Base-by-base conservation (phyloP, 2,888 invertebrate genomes). In the Lapara coniferarum region DNA sequence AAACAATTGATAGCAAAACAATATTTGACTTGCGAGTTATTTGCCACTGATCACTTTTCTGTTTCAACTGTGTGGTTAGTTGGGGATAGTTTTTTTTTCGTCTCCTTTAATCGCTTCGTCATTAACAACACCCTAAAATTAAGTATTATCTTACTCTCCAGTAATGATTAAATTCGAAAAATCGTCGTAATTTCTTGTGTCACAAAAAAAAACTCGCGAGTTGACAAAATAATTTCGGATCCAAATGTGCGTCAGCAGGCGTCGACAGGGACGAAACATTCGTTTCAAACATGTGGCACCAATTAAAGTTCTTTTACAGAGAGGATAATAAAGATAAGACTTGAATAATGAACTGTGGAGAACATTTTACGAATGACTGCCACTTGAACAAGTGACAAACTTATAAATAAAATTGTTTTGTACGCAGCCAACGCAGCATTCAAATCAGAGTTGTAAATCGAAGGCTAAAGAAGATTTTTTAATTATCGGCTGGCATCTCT, bases 291-390 rank as follows among this genome's bases (percentile, higher is more conserved):
- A 92, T 91, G 89, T 92, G 92, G 90, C 84, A 89, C 86, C 91
- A 92, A 92, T 92, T 92, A 92, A 87, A 90, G 86, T 88, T 90
- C 86, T 91, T 91, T 90, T 88, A 88, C 84, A 82, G 83, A 85
- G 87, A 86, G 87, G 78, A 85, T 88, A 89, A 90, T 90, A 89
- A 89, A 92, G 91, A 92, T 91, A 91, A 89, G 85, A 85, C 78
- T 77, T 89, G 88, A 91, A 88, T 91, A 91, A 91, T 91, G 86
- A 89, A 84, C 89, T 89, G 90, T 89, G 86, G 86, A 90, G 86
- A 88, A 87, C 83, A 82, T 86, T 89, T 89, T 86, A 91, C 89
- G 91, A 90, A 89, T 89, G 91, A 88, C 82, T 89, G 84, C 88
- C 85, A 84, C 86, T 87, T 84, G 85, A 84, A 86, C 86, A 85